Evolutionary conservation across 2,888 invertebrate species (phyloP), one percentile per base, ranked within the genome.

Genomic region (Horisme vitalbata): DNA sequence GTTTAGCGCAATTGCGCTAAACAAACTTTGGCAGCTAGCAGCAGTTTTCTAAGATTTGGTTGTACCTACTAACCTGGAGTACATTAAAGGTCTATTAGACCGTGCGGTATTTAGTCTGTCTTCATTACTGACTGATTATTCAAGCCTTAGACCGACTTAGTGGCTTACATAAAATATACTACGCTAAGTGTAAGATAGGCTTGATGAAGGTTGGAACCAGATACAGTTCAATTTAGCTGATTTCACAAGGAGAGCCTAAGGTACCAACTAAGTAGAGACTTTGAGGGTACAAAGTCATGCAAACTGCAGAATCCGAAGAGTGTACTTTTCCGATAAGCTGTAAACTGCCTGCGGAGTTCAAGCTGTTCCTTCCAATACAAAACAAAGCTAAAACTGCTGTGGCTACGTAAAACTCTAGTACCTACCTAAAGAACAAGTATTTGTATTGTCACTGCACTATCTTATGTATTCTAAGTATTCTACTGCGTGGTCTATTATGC

Each of bases 271-370:
- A 83, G 95, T 97, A 41, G 97, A 98, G 85, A 97, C 97, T 1
- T 91, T 93, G 30, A 90, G 97, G 65, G 95, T 99, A 47, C 95
- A 98, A 91, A 96, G 99, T 63, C 98, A 99, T 86, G 98, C 98
- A 26, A 99, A 99, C 83, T 98, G 98, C 74, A 92, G 98, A 62
- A 95, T 99, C 54, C 92, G 98, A 66, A 91, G 98, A 83, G 96
- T 90, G 68, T 97, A 96, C 79, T 96, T 97, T 79, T 95, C 96
- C n/a, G 96, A 97, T 79, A 92, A 97, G 70, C 88, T 98, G 43
- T 98, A 98, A 98, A 80, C 83, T 98, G 58, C 98, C 98, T 2
- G 96, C 97, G 18, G 98, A 98, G 76, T 98, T 97, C 79, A 98
- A 98, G 87, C 90, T 99, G 32, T 98, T 98, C 85, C 91, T 98